Base-by-base conservation (phyloP, 92 coral and sea anemone genomes). In the Siderastrea radians region DNA sequence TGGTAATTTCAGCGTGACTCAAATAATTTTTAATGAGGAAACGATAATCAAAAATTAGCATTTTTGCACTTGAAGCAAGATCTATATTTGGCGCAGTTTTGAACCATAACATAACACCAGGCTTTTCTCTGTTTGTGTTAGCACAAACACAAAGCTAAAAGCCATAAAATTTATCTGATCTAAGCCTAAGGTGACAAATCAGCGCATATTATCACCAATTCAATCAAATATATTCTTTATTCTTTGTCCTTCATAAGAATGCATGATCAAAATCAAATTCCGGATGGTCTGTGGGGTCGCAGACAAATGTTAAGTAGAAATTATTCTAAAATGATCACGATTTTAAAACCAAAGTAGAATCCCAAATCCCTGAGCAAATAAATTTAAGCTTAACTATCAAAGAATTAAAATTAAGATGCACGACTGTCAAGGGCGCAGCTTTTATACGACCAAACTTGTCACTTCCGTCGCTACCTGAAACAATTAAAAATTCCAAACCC, bases 151-250 rank as follows among this genome's bases (percentile, higher is more conserved):
- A 79, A 64, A 49, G 57, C 60, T 38, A 17, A 62, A 67, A 66
- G 68, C 86, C 53, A 58, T 45, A 54, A 70, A 58, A 72, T 49
- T 69, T 45, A 70, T 70, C 86, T 80, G 86, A 69, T 82, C 13
- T 57, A 46, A n/a, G 44, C n/a, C 44, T 4, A 75, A 58, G 59
- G 44, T 4, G 46, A 72, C 17, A 47, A 74, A 67, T 26, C 49
- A 7, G 38, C 26, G 72, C 55, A 45, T 62, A 46, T 7, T 78
- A 26, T 26, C 38, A 26, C 72, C 49, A 43, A 51, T 3, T 7
- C 7, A 59, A 19, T 10, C 71, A 15, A 14, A 4, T 51, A 53
- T 17, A 54, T 47, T 61, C 70, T 62, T 78, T 66, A 38, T 17
- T 50, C 65, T 1, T n/a, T 7, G 48, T 49, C 3, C 47, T 7